A percentile compares a stretch with the other conserved stretches of the same genome.
Conservation (phyloP, 2,888 invertebrate genomes). For the Agriopis aurantiaria region DNA sequence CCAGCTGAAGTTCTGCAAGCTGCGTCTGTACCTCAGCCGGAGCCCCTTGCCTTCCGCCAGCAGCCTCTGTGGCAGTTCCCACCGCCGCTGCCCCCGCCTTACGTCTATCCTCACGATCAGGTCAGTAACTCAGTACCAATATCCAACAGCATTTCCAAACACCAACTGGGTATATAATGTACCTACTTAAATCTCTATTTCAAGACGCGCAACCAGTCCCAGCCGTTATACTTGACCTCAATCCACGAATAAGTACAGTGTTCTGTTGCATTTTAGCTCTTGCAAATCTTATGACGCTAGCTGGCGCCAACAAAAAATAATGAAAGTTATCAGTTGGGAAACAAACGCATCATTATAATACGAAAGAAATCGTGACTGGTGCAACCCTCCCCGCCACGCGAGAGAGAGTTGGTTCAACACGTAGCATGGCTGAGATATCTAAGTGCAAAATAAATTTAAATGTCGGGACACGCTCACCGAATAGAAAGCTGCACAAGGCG, state of each 20-base stretch:
- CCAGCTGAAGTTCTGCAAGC: constrained; percentile 89
- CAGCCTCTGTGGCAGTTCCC: constrained; percentile 94
- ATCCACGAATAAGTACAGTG: constrained; percentile 63
- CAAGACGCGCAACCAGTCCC: constrained; percentile 66
- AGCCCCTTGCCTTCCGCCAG: constrained; percentile 88
- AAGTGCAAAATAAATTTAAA: constrained; percentile 83
- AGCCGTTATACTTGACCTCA: constrained; percentile 79
- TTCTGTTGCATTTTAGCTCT: constrained; percentile 60
- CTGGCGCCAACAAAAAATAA: constrained; percentile 60
- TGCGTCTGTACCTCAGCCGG: constrained; percentile 79
- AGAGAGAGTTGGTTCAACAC: constrained; percentile 76
- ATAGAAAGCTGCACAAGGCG: constrained; percentile 85
- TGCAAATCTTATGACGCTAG: constrained; percentile 47
- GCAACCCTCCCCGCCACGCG: constrained; percentile 76
- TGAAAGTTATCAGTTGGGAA: constrained; percentile 68
- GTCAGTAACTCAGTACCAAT: constrained; percentile 88
- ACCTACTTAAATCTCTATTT: constrained; percentile 56
- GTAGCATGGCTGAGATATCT: constrained; percentile 71
- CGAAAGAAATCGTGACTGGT: constrained; percentile 80
- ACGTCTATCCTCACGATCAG: constrained; percentile 92
- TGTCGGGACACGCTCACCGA: constrained; percentile 82
- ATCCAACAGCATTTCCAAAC: constrained; percentile 41
- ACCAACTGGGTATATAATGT: constrained; percentile 17
- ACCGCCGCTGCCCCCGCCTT: constrained; percentile 92
- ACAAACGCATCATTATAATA: constrained; percentile 64